Evolutionary conservation across 2,113 vertebrate species (phyloP), one percentile per base, ranked within the genome.

Genomic region (Dicaeum eximium): DNA sequence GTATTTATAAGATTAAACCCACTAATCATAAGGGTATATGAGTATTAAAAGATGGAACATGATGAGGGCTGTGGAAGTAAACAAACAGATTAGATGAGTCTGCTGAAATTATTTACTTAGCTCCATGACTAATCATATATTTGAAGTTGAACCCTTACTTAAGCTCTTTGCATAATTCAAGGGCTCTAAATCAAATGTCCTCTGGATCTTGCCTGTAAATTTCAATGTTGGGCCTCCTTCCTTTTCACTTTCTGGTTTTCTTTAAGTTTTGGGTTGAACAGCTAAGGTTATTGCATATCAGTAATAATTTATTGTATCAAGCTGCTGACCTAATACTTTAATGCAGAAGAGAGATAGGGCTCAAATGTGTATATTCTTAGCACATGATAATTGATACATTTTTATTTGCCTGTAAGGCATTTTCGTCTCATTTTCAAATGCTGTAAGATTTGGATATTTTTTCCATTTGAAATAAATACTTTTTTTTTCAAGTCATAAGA

Each of bases 91-190:
- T 83, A 92, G 93, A 94, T 95, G 95, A 94, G 72, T 96, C 82
- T 96, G 88, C 92, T 94, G 93, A 96, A 93, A 92, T 88, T 86
- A 80, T 86, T 92, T 91, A 60, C 79, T 93, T 73, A 86, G 79
- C 82, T 93, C 88, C 56, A 88, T 97, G 95, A 96, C 94, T 96
- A 95, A 94, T 95, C 95, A 90, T 86, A 67, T 94, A 92, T 95
- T 92, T 66, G 60, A 70, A 95, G 79, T 67, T 91, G 80, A 94
- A 90, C 27, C 61, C 3, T 0, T 62, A 79, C 67, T 64, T 92
- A 90, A 86, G 56, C 69, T 64, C 69, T 84, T 93, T 66, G 82
- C 24, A 24, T 90, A 84, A 88, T 88, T 83, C 4, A 10, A 40
- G 37, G 23, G 8, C 60, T 67, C 62, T 64, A 84, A 81, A 84